A percentile compares a stretch with the other conserved stretches of the same genome.
These are phyloP conservation scores for Notothenia coriiceps DNA, from an alignment of 2,113 vertebrate species.

Conservation along the genomic window DNA sequence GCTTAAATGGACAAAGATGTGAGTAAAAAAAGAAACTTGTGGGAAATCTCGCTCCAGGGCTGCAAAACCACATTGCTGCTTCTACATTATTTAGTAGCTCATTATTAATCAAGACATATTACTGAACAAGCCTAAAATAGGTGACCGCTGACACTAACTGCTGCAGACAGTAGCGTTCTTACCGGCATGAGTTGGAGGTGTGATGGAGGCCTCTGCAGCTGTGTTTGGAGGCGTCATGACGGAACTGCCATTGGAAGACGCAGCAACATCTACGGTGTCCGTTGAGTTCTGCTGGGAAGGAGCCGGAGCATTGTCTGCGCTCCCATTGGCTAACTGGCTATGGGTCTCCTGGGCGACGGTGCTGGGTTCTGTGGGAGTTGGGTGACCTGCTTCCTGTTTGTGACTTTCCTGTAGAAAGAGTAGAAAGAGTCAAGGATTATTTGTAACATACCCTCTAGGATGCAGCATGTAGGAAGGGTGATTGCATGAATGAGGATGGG, in stretches of 20 bases:
- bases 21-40: neutral
- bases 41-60: constrained; percentile 1
- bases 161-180: constrained; percentile 28
- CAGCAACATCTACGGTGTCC: neutral
- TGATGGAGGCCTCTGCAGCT: neutral
- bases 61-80: constrained; percentile 5
- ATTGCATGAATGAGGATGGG: neutral
- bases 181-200: constrained; percentile 74
- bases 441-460: too few species aligned
- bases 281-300: constrained; percentile 62
- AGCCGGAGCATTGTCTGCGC: constrained; percentile 10
- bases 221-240: constrained; percentile 2
- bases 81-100: constrained; percentile 35
- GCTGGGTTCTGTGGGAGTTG: constrained; percentile 41
- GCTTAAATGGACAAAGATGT: neutral
- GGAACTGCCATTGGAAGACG: constrained; percentile 69
- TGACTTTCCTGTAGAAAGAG: constrained; percentile 44
- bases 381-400: neutral
- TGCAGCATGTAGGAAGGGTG: too few species aligned
- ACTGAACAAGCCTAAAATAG: constrained; percentile 32
- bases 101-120: constrained; percentile 42
- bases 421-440: neutral
- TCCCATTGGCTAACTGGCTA: constrained; percentile 50
- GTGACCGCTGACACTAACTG: neutral
- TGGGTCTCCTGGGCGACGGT: constrained; percentile 66